Evolutionary conservation across 2,888 invertebrate species (phyloP).

Genomic region (Apocheima hispidaria): DNA sequence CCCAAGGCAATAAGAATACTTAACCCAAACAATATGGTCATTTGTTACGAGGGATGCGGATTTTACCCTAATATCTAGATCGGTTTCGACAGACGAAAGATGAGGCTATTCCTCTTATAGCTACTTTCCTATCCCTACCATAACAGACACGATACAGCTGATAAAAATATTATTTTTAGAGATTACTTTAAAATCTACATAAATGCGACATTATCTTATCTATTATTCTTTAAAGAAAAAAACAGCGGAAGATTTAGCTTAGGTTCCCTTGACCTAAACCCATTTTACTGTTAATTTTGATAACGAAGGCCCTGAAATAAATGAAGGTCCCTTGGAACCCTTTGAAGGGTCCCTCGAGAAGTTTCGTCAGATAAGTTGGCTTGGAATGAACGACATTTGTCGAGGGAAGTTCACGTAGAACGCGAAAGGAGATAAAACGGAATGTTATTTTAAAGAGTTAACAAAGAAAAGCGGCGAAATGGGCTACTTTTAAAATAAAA

Average conservation of each 20-base stretch:
- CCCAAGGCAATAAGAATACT: no score
- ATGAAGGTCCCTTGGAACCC: conserved; percentile 57
- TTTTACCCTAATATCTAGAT: no score
- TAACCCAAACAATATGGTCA: no score
- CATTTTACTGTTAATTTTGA: conserved; percentile 50
- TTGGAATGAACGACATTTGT: conserved; percentile 59
- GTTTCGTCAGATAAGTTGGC: conserved; percentile 60
- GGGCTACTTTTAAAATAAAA: no score
- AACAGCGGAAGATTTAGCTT: conserved; percentile 31
- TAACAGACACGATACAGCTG: neutral
- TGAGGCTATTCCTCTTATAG: neutral
- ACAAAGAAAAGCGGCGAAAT: conserved; percentile 29
- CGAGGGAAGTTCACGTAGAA: conserved; percentile 45
- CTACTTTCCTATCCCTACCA: neutral
- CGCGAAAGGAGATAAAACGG: conserved; percentile 50
- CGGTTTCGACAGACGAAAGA: neutral
- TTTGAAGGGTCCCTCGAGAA: conserved; percentile 53
- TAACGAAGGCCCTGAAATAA: conserved; percentile 56
- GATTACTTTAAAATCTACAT: neutral
- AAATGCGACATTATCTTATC: conserved; percentile 34
- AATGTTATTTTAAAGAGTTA: conserved; percentile 41
- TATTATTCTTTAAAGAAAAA: conserved; percentile 13
- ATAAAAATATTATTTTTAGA: conserved; percentile 3
- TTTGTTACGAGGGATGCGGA: no score
- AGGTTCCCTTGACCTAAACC: conserved; percentile 44